Percentiles rank a stretch among this genome's conserved stretches.
phyloP scores from a whole-genome alignment of 2,888 invertebrate species.

The Diadegma fenestrale region DNA sequence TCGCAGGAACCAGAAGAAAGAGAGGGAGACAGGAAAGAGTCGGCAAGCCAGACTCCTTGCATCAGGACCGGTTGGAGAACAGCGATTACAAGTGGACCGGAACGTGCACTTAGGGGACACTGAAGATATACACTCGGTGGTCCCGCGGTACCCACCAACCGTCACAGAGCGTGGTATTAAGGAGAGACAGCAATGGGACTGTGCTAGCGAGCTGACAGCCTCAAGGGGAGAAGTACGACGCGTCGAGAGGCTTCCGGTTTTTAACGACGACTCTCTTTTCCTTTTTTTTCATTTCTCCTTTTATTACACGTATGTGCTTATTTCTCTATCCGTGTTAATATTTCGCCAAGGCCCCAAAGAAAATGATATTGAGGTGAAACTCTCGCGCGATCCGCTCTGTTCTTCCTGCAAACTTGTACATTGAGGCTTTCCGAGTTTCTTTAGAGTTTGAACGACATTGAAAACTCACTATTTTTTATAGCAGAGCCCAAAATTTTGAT shows the following conservation, averaged over 20 bases:
- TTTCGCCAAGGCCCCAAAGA: background rate
- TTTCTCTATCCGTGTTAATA: background rate
- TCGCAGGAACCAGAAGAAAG: slow-evolving; percentile 7
- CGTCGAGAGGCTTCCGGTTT: slow-evolving; percentile 43
- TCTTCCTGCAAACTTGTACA: background rate
- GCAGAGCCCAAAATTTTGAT: too few relatives aligned
- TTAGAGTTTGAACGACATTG: too few relatives aligned
- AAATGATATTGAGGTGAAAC: background rate
- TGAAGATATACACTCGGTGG: slow-evolving; percentile 61
- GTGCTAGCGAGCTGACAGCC: slow-evolving; percentile 43
- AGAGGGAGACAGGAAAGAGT: slow-evolving; percentile 43
- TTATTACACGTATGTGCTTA: background rate
- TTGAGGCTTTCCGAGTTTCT: background rate
- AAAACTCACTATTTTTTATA: too few relatives aligned
- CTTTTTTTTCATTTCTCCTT: slow-evolving; percentile 7
- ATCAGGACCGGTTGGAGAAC: slow-evolving; percentile 66
- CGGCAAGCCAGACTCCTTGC: slow-evolving; percentile 48
- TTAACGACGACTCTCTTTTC: slow-evolving; percentile 6
- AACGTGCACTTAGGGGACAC: slow-evolving; percentile 64
- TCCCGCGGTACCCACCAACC: slow-evolving; percentile 47
- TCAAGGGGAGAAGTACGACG: slow-evolving; percentile 20
- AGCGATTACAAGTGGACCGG: slow-evolving; percentile 67
- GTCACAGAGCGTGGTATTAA: slow-evolving; percentile 46
- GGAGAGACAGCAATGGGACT: slow-evolving; percentile 23
- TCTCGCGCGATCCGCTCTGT: background rate